phyloP scores from a whole-genome alignment of 2,797 vertebrate species.

The Macropus fuliginosus region DNA sequence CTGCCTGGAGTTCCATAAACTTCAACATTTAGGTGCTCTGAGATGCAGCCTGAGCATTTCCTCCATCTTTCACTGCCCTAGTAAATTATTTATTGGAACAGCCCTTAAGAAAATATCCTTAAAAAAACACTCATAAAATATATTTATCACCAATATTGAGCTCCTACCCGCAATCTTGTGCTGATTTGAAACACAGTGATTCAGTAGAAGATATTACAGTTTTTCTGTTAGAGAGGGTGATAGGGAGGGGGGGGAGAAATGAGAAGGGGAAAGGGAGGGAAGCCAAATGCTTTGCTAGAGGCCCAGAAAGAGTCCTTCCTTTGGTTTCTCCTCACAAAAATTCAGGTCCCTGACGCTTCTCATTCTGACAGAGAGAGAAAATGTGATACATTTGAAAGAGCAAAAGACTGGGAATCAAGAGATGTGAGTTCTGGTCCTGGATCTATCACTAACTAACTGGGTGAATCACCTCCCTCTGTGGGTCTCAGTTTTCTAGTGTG shows the following conservation, averaged over 20 bases:
- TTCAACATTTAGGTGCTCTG: slow-evolving; percentile 19
- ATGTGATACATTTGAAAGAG: background rate
- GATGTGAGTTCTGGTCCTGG: background rate
- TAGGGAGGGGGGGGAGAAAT: background rate
- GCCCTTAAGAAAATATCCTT: slow-evolving; percentile 50
- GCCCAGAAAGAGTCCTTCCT: background rate
- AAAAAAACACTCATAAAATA: slow-evolving; percentile 35
- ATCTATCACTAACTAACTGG: background rate
- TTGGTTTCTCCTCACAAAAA: slow-evolving; percentile 23
- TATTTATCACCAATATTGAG: slow-evolving; percentile 45
- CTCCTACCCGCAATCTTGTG: slow-evolving; percentile 12
- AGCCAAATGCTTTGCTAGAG: slow-evolving; percentile 25
- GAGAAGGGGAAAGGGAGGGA: background rate
- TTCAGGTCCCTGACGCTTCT: slow-evolving; percentile 16
- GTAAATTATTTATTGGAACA: slow-evolving; percentile 57
- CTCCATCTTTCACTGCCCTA: slow-evolving; percentile 32
- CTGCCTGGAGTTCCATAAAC: slow-evolving; percentile 43
- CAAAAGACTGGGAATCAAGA: background rate
- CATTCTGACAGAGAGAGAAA: background rate
- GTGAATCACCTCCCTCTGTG: background rate
- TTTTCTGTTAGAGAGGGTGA: background rate
- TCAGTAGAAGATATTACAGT: background rate
- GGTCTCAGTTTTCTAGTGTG: background rate
- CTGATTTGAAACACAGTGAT: slow-evolving; percentile 48
- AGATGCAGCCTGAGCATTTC: slow-evolving; percentile 26